These are phyloP conservation scores for Podarcis cretensis DNA, from an alignment of 2,113 vertebrate genomes.

Conservation along the genomic window DNA sequence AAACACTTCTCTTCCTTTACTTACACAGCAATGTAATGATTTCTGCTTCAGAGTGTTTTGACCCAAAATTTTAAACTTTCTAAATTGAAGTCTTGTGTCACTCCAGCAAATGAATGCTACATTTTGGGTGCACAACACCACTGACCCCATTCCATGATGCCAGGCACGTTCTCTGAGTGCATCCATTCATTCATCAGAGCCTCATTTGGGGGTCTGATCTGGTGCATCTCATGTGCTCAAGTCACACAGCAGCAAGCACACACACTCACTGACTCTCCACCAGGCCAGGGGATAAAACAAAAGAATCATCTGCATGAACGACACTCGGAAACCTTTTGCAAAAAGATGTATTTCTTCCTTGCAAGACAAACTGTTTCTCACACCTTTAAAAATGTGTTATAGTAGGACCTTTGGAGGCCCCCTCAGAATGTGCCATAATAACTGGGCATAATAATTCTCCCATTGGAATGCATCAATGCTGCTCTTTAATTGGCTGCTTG, in stretches of 20 bases:
- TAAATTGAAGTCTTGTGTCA: background rate
- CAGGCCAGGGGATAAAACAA: background rate
- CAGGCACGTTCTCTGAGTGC: background rate
- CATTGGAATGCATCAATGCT: background rate
- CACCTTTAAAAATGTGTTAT: background rate
- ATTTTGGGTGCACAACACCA: background rate
- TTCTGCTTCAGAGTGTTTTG: background rate
- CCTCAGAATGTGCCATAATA: background rate
- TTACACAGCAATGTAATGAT: background rate
- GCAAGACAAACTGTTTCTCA: background rate
- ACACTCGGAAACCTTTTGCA: background rate
- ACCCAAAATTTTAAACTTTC: background rate
- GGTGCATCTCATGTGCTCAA: background rate
- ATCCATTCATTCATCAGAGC: background rate
- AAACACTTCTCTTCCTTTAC: background rate
- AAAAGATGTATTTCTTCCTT: background rate
- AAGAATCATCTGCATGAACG: background rate
- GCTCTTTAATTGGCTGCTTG: background rate
- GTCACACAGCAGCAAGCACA: background rate
- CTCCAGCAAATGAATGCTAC: background rate
- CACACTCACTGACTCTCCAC: background rate
- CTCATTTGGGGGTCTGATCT: background rate
- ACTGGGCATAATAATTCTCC: background rate
- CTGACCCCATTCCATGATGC: background rate
- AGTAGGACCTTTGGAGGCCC: background rate